Conservation (phyloP, 1,140 invertebrate genomes). For the Cyrtorhinus lividipennis region DNA sequence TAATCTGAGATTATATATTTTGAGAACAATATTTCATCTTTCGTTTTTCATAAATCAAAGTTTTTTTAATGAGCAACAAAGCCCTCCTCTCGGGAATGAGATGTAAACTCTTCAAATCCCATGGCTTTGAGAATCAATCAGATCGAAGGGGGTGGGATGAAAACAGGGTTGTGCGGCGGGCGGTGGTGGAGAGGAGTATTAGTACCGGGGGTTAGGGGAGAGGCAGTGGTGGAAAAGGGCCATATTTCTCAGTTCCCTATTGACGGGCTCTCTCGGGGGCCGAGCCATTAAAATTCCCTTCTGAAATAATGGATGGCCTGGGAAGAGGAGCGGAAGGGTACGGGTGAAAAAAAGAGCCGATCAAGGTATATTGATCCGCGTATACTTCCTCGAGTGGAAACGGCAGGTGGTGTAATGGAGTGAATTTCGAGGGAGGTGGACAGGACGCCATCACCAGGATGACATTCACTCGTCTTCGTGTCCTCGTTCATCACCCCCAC, state of each 20-base stretch:
- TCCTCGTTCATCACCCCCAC: too few relatives aligned
- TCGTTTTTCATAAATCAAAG: background rate
- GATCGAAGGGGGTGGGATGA: background rate
- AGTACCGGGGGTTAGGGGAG: background rate
- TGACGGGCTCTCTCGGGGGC: background rate
- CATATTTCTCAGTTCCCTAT: background rate
- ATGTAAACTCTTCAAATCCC: background rate
- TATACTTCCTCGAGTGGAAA: background rate
- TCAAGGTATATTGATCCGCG: background rate
- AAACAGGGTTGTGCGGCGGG: background rate
- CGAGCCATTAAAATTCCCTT: background rate
- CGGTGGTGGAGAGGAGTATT: background rate
- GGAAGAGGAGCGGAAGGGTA: too few relatives aligned
- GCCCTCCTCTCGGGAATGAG: background rate
- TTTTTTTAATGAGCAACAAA: background rate
- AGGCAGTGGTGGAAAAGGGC: background rate
- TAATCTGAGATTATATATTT: too few relatives aligned
- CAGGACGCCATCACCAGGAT: too few relatives aligned
- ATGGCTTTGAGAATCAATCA: background rate
- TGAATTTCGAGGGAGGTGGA: too few relatives aligned
- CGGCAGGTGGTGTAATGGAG: too few relatives aligned
- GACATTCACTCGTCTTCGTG: too few relatives aligned
- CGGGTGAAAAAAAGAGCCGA: background rate
- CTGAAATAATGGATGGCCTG: background rate
- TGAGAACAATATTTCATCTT: too few relatives aligned